Evolutionary conservation across 2,888 invertebrate species (phyloP).

Genomic region (Ornithoptera alexandrae): DNA sequence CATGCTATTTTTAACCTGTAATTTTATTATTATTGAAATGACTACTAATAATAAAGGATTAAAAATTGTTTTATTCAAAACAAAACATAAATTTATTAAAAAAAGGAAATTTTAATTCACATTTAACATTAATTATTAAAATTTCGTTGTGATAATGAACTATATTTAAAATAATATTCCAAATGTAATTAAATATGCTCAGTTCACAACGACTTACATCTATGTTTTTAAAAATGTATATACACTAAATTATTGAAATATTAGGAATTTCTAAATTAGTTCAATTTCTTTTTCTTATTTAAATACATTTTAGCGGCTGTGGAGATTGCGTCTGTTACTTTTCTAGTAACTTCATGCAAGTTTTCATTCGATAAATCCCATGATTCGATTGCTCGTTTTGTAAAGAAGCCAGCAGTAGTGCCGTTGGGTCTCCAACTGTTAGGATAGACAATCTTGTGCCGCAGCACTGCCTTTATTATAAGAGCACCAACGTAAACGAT

Average conservation of each 20-base stretch:
- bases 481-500: constrained; percentile 85
- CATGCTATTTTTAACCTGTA: too few relatives aligned
- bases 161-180: constrained; percentile 51
- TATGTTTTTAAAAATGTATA: constrained; percentile 28
- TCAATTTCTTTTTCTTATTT: constrained; percentile 32
- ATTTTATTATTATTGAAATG: too few relatives aligned
- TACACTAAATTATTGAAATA: constrained; percentile 29
- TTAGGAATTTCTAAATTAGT: constrained; percentile 29
- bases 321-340: constrained; percentile 67
- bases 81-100: background rate
- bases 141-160: constrained; percentile 69
- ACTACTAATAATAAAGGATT: too few relatives aligned
- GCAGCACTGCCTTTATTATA: constrained; percentile 85
- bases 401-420: constrained; percentile 63
- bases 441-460: constrained; percentile 85
- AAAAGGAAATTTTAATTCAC: background rate
- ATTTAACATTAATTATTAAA: background rate
- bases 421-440: constrained; percentile 75
- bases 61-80: background rate
- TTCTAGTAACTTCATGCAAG: constrained; percentile 70
- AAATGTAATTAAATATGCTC: constrained; percentile 59
- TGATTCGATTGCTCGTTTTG: constrained; percentile 66
- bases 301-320: constrained; percentile 68
- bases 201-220: constrained; percentile 60
- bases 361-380: constrained; percentile 73